A percentile compares a stretch with the other conserved stretches of the same genome.
Conservation (phyloP, 2,113 vertebrate genomes). For the Craseonycteris thonglongyai region DNA sequence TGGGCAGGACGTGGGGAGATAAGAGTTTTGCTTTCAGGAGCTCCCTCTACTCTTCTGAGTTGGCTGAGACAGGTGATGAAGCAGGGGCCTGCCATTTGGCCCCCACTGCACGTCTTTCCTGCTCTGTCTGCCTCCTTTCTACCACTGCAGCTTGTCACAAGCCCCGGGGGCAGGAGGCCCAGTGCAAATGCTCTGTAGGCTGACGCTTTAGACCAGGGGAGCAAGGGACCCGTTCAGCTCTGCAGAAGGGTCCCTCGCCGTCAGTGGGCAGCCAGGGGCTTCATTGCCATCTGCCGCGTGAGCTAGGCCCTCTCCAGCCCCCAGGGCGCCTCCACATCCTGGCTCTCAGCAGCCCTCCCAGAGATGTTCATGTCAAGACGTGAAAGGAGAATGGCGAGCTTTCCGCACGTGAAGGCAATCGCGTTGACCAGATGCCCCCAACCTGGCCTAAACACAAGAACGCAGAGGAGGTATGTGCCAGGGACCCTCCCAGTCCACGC, state of each 20-base stretch:
- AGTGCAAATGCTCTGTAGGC: too few species aligned
- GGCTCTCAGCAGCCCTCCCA: background rate
- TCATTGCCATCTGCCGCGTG: background rate
- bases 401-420: background rate
- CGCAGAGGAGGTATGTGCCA: background rate
- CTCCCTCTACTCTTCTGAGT: background rate
- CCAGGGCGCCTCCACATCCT: background rate
- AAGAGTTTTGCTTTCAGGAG: background rate
- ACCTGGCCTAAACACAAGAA: background rate
- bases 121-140: rapidly evolving
- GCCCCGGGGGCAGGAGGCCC: background rate
- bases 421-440: background rate
- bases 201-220: background rate
- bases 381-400: background rate
- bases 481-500: background rate
- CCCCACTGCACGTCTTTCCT: rapidly evolving
- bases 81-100: background rate
- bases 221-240: background rate
- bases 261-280: background rate
- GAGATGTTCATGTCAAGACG: background rate
- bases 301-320: background rate
- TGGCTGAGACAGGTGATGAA: background rate
- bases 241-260: background rate
- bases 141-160: rapidly evolving
- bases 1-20: background rate